Conservation (phyloP, 53 echinoderm and acorn worm genomes). For the Holothuria leucospilota region DNA sequence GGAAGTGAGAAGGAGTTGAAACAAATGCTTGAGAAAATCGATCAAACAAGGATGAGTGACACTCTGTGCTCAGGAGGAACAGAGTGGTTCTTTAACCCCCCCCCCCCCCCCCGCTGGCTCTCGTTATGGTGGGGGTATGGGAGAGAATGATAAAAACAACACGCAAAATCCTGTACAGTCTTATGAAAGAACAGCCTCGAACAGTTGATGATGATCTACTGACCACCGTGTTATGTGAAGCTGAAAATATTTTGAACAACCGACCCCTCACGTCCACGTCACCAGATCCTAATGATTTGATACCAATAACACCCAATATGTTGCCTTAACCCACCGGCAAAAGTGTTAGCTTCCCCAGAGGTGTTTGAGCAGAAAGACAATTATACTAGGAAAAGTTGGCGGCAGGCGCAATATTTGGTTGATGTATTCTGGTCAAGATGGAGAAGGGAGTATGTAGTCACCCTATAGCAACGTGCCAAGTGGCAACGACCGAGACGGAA, state of each 20-base stretch:
- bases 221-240: conserved; percentile 44
- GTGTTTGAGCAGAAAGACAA: too few relatives aligned
- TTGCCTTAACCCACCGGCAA: conserved; percentile 12
- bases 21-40: conserved; percentile 34
- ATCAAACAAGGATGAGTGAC: background rate
- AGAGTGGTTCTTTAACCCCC: conserved; percentile 56
- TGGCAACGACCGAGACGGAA: too few relatives aligned
- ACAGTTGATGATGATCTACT: conserved; percentile 44
- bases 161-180: conserved; percentile 66
- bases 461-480: too few relatives aligned
- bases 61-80: conserved; percentile 55
- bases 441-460: conserved; percentile 62
- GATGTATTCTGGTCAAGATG: conserved; percentile 65
- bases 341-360: conserved; percentile 43
- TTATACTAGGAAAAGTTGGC: conserved; percentile 40
- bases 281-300: conserved; percentile 41
- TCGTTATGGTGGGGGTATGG: conserved; percentile 33
- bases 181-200: conserved; percentile 61
- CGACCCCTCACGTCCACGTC: conserved; percentile 64
- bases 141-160: conserved; percentile 54
- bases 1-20: conserved; percentile 60
- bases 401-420: conserved; percentile 46
- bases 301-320: conserved; percentile 11
- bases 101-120: conserved; percentile 63
- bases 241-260: conserved; percentile 66